Base-by-base conservation (phyloP, 2,888 invertebrate species). In the Carterocephalus palaemon region DNA sequence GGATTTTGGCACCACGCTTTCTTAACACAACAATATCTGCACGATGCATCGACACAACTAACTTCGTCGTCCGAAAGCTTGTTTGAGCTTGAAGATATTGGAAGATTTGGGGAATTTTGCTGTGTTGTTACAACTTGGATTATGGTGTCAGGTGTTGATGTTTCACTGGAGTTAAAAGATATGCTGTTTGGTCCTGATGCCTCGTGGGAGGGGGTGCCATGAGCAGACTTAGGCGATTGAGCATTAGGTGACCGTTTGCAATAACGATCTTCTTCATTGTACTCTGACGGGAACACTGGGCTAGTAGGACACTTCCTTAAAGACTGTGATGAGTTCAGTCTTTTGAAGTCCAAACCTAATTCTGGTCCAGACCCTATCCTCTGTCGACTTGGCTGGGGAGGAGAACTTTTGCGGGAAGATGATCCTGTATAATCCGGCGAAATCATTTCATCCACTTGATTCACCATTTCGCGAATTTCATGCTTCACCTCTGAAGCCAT, bases 401-500 rank as follows among this genome's bases (percentile, higher is more conserved):
- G 87, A 20, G 88, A 88, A 58, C 75, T 80, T 54, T 76, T 84
- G 38, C 88, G 71, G 0, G 78, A 78, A 53, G 66, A 65, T 2
- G 57, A 64, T 1, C 75, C 73, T 3, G 60, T 64, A 41, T 74
- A 76, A 37, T 88, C 88, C 1, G 89, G 88, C 5, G 89, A 89
- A 41, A 89, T 89, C 76, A 91, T 88, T 61, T 90, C 92, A 55
- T 93, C 93, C 1, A 93, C 93, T 31, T 92, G 92, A 66, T 88
- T 92, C 1, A 92, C 91, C 75, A 92, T 91, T 68, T 92, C 92
- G 33, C 92, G 88, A 51, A 93, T 93, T 70, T 93, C 93, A 3
- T 91, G 91, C 68, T 93, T 94, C 10, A 94, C 92, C 78, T 93
- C 93, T 38, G 92, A 92, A 4, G 93, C 92, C 91, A 93, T 93